phyloP scores from a whole-genome alignment of 1,140 invertebrate genomes.

The Elysia chlorotica region DNA sequence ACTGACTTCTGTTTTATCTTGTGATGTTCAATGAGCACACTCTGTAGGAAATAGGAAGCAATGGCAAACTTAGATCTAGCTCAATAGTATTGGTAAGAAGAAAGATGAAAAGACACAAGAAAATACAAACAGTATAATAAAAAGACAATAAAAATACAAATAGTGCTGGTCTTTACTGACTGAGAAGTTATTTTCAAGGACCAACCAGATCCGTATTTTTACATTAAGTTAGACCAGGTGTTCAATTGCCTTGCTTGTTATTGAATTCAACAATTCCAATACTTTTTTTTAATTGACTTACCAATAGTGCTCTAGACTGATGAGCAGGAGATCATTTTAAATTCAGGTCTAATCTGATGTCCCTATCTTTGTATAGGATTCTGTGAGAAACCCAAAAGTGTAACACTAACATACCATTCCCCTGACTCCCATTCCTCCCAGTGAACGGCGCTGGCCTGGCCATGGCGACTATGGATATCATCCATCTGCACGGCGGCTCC shows the following conservation, averaged over 20 bases:
- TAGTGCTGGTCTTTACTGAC: neutral
- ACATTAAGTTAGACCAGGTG: neutral
- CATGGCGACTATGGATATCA: conserved; percentile 69
- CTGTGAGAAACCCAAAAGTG: neutral
- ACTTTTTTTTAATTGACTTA: neutral
- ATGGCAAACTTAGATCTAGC: too few relatives aligned
- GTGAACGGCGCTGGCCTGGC: conserved; percentile 68
- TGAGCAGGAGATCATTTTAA: too few relatives aligned
- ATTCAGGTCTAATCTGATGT: neutral
- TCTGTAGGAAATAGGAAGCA: too few relatives aligned
- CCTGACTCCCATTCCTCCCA: conserved; percentile 27
- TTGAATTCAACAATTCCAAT: neutral
- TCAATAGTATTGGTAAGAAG: too few relatives aligned
- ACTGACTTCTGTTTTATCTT: too few relatives aligned
- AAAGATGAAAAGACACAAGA: too few relatives aligned
- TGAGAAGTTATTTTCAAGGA: neutral
- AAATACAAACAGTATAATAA: too few relatives aligned
- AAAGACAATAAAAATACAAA: neutral
- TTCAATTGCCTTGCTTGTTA: too few relatives aligned
- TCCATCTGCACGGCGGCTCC: conserved; percentile 65
- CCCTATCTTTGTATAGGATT: neutral
- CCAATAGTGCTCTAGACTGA: too few relatives aligned
- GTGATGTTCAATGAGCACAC: too few relatives aligned
- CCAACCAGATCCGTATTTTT: neutral
- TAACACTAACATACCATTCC: neutral